Conservation (phyloP, 2,888 invertebrate species). For the Axea sp. region DNA sequence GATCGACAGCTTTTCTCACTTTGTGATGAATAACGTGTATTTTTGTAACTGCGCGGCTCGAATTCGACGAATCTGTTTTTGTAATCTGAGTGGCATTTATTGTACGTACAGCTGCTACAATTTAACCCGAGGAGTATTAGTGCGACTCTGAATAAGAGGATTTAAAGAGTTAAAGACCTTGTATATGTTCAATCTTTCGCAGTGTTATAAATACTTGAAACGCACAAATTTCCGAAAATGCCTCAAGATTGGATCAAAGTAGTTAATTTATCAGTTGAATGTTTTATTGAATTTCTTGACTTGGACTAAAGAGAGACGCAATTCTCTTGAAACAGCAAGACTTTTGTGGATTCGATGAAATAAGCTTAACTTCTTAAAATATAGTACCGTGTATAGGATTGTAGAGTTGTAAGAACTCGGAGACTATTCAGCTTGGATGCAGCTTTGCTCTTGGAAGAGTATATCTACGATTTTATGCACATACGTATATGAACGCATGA, state of each 20-base stretch:
- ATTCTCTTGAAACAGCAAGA: conserved; percentile 13
- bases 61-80: conserved; percentile 27
- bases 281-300: too few relatives aligned
- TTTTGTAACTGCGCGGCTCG: conserved; percentile 1
- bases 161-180: conserved; percentile 41
- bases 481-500: too few relatives aligned
- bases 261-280: conserved; percentile 5
- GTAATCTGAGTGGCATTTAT: conserved; percentile 37
- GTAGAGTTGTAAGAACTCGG: conserved; percentile 12
- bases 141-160: conserved; percentile 38
- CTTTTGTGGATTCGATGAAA: conserved; percentile 18
- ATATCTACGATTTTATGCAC: too few relatives aligned
- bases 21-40: conserved; percentile 1
- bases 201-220: conserved; percentile 16
- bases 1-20: conserved; percentile 4
- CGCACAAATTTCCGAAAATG: conserved; percentile 11
- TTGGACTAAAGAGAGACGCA: too few relatives aligned
- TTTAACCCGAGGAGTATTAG: conserved; percentile 39
- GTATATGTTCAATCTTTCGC: conserved; percentile 9
- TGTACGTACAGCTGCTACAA: conserved; percentile 44
- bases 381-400: conserved; percentile 1
- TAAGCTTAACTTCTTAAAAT: conserved; percentile 30
- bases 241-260: not conserved
- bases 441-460: too few relatives aligned
- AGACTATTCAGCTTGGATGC: too few relatives aligned